Base-by-base conservation (phyloP, 2,888 invertebrate genomes). In the Petrophora chlorosata region DNA sequence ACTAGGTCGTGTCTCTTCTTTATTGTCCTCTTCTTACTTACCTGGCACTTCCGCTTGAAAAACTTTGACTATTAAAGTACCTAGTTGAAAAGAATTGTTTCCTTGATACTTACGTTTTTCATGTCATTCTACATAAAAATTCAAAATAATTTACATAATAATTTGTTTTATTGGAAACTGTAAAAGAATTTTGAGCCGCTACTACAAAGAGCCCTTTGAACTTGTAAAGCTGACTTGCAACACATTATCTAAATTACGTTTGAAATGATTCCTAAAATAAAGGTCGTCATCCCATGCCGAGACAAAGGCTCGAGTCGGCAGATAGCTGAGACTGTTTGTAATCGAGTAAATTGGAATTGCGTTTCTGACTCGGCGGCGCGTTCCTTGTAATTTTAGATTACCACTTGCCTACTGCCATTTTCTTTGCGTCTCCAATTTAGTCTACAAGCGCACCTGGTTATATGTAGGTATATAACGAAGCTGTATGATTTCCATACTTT, bases 331-430 rank as follows among this genome's bases (percentile, higher is more conserved):
- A n/a, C 10, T 23, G 33, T 23, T 30, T 30, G 35, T 41, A 32
- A 32, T 35, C 30, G 15, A 36, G 26, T 33, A 36, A 38, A 38
- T 42, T 42, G 23, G 41, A 17, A 48, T 32, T 26, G 15, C 36
- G 40, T 32, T 32, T 22, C 28, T 23, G 28, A 17, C 16, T 28
- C 23, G 9, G 15, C 26, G 26, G 17, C 22, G 15, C 39, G 39
- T 19, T 33, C 42, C 42, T 50, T 53, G 43, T 53, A 47, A 50
- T 53, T 56, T 40, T 40, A 50, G 43, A 53, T 49, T 35, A 41
- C 35, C 23, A 30, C 23, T 41, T 41, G 17, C 41, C 44, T 42
- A 22, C 34, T 35, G 19, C n/a, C n/a, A 30, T 19, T 39, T 46
- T 42, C 28, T 38, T 42, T 10, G 22, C 13, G 25, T 39, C 40